Evolutionary conservation across 2,888 invertebrate species (phyloP).

Genomic region (Rhopalosiphum nymphaeae): DNA sequence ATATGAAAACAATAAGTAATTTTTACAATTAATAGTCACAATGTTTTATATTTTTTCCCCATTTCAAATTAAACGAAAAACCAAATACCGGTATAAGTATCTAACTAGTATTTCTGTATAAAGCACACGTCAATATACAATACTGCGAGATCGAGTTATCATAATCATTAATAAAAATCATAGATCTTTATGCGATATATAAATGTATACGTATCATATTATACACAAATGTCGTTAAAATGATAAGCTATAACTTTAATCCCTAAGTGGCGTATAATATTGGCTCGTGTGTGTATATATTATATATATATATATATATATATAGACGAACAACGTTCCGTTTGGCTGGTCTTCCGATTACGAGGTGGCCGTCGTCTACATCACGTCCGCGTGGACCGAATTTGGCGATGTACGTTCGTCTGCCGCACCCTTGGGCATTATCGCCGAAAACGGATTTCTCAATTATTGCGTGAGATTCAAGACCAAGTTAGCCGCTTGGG

Average conservation of each 20-base stretch:
- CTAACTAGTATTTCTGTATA: too few relatives aligned
- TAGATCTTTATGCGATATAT: too few relatives aligned
- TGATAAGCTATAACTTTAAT: neutral
- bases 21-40: too few relatives aligned
- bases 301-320: neutral
- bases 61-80: too few relatives aligned
- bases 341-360: conserved; percentile 51
- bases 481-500: neutral
- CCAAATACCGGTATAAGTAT: too few relatives aligned
- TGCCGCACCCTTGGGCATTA: neutral
- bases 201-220: neutral
- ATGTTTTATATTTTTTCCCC: too few relatives aligned
- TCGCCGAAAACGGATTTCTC: conserved; percentile 48
- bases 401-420: neutral
- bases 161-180: too few relatives aligned
- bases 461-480: conserved; percentile 54
- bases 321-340: conserved; percentile 24
- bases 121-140: too few relatives aligned
- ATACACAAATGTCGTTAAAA: neutral
- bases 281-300: neutral
- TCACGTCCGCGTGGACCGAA: conserved; percentile 52
- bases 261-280: neutral
- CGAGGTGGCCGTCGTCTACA: conserved; percentile 54
- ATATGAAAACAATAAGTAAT: too few relatives aligned
- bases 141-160: too few relatives aligned